Base-by-base conservation (phyloP, 2,888 invertebrate species). In the Byasa hedistus region DNA sequence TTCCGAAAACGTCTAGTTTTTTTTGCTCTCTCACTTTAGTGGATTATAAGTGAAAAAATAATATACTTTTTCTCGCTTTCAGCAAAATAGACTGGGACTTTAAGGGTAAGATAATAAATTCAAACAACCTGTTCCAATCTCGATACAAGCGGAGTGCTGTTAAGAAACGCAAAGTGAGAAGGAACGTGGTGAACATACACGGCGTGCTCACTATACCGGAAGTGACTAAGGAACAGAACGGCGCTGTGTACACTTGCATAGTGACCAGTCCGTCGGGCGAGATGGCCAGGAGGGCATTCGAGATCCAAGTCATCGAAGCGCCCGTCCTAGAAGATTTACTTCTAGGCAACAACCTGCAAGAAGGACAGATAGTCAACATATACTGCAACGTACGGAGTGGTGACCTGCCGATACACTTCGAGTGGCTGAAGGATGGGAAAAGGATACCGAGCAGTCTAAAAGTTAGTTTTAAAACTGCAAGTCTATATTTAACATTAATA, bases 291-390 rank as follows among this genome's bases (percentile, higher is more conserved):
- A 75, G 90, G 68, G 85, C 93, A 3, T 93, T 94, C 64, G 96
- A 96, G 78, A 94, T 96, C 69, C 94, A 94, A 77, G 93, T 96
- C 15, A 94, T 94, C 78, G 92, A 91, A 85, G 96, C 96, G 0
- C 97, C 97, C 0, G 94, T 96, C 60, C 92, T 97, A 76, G 96
- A 97, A 81, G 95, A 96, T 61, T 94, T 98, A 78, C 92, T 94
- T 44, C 95, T 98, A 74, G 96, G 97, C 0, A 94, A 94, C 64
- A 96, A 95, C 79, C 92, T 96, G 0, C 96, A 96, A 83, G 95
- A 97, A 89, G 96, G 96, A 57, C 95, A 97, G 80, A 93, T 97
- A 73, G 96, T 96, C 36, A 95, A 97, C 83, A 96, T 97, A 59
- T 96, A 97, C 59, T 96, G 96, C 79, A 95, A 95, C 73, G 94